Conservation (phyloP, 2,888 invertebrate species). For the Eupithecia tripunctaria region DNA sequence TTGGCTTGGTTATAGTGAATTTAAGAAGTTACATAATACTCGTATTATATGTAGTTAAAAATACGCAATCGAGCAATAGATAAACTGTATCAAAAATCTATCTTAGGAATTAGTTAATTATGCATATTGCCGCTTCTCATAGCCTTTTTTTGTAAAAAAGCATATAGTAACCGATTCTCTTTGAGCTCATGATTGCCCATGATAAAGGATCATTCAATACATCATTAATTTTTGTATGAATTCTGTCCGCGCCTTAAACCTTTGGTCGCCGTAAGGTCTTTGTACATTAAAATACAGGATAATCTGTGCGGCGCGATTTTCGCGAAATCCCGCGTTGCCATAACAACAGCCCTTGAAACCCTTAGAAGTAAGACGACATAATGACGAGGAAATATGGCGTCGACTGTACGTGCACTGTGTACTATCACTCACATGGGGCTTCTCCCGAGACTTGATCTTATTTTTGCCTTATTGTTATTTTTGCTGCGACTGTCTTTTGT, state of each 20-base stretch:
- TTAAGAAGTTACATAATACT: no score
- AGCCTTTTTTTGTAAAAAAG: not conserved
- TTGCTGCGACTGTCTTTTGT: slow-evolving; percentile 13
- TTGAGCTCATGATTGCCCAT: no score
- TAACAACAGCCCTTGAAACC: slow-evolving; percentile 69
- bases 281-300: slow-evolving; percentile 62
- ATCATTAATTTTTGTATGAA: not conserved
- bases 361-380: slow-evolving; percentile 70
- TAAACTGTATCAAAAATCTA: no score
- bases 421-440: slow-evolving; percentile 30
- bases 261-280: no score
- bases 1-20: no score
- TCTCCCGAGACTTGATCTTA: slow-evolving; percentile 25
- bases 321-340: slow-evolving; percentile 72
- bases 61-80: no score
- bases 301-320: slow-evolving; percentile 71
- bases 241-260: slow-evolving; percentile 24
- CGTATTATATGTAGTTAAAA: no score
- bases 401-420: slow-evolving; percentile 49
- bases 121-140: not conserved
- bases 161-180: not conserved
- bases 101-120: not conserved
- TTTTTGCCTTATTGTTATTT: slow-evolving; percentile 20
- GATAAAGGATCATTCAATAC: no score
- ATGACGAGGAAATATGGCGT: slow-evolving; percentile 74